phyloP scores from a whole-genome alignment of 1,140 invertebrate genomes.

The Drosophila pachea region DNA sequence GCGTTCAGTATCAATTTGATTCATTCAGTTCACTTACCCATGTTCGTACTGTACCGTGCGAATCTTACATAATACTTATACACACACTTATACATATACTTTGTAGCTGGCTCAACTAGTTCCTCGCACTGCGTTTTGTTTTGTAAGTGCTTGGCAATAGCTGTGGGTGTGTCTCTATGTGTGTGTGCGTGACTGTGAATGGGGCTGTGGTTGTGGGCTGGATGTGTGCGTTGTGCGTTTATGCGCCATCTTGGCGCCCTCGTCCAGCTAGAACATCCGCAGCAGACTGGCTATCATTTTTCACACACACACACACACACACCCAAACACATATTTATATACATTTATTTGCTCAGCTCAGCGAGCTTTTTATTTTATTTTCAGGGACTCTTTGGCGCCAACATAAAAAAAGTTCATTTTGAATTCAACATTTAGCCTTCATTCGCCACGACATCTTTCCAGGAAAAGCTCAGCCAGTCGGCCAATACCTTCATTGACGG shows the following conservation, averaged over 20 bases:
- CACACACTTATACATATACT: slow-evolving; percentile 19
- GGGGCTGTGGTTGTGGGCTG: slow-evolving; percentile 29
- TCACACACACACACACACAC: background rate
- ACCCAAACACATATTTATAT: background rate
- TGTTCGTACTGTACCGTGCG: background rate
- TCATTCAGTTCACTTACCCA: too few relatives aligned
- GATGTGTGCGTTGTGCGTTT: slow-evolving; percentile 52
- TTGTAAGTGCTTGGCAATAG: background rate
- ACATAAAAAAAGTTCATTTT: slow-evolving; percentile 68
- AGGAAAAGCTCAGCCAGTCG: slow-evolving; percentile 2
- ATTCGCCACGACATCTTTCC: slow-evolving; percentile 23
- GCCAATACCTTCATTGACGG: too few relatives aligned
- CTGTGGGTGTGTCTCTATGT: slow-evolving; percentile 6
- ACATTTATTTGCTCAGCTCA: slow-evolving; percentile 12
- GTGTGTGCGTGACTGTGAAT: slow-evolving; percentile 25
- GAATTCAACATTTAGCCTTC: slow-evolving; percentile 29
- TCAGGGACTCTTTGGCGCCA: slow-evolving; percentile 69
- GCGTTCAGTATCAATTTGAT: too few relatives aligned
- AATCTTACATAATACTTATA: too few relatives aligned
- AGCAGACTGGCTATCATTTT: slow-evolving; percentile 5
- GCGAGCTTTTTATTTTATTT: slow-evolving; percentile 63
- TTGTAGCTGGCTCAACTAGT: slow-evolving; percentile 52
- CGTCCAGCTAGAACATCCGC: slow-evolving; percentile 59
- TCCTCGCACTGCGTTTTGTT: slow-evolving; percentile 48
- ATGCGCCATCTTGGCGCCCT: slow-evolving; percentile 54